A percentile compares a stretch with the other conserved stretches of the same genome.
These are phyloP conservation scores for Calidris pugnax DNA, from an alignment of 2,113 vertebrate species.

Conservation along the genomic window DNA sequence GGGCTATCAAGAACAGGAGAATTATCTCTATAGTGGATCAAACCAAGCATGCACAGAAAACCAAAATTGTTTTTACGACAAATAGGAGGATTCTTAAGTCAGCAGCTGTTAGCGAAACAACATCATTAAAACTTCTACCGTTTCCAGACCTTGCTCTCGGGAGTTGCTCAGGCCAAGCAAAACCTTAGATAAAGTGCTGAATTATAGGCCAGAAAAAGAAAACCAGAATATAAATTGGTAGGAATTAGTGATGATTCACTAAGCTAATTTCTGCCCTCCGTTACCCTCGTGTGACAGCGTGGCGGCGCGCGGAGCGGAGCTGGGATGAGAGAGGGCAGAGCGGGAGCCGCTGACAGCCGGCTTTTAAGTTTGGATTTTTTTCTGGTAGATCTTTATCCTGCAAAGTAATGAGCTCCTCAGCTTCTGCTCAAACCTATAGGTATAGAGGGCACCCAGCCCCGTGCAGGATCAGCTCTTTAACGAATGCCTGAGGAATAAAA, in stretches of 20 bases:
- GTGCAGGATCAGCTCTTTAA: not conserved
- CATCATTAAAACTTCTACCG: not conserved
- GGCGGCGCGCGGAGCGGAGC: rapidly evolving
- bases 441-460: not conserved
- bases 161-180: not conserved
- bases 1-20: not conserved
- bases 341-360: not conserved
- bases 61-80: not conserved
- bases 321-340: not conserved
- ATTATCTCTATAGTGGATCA: not conserved
- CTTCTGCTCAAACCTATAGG: not conserved
- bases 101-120: not conserved
- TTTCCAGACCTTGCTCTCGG: not conserved
- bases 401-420: slow-evolving; percentile 15
- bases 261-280: slow-evolving; percentile 10
- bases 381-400: slow-evolving; percentile 9
- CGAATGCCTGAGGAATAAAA: not conserved
- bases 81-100: not conserved
- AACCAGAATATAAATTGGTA: slow-evolving; percentile 15
- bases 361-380: slow-evolving; percentile 10
- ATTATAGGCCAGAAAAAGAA: slow-evolving; percentile 31
- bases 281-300: not conserved
- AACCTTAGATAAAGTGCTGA: slow-evolving; percentile 35
- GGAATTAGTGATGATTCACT: slow-evolving; percentile 25
- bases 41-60: not conserved